Evolutionary conservation across 2,797 vertebrate species (phyloP), one percentile per base, ranked within the genome.

Genomic region (Hemibagrus guttatus): DNA sequence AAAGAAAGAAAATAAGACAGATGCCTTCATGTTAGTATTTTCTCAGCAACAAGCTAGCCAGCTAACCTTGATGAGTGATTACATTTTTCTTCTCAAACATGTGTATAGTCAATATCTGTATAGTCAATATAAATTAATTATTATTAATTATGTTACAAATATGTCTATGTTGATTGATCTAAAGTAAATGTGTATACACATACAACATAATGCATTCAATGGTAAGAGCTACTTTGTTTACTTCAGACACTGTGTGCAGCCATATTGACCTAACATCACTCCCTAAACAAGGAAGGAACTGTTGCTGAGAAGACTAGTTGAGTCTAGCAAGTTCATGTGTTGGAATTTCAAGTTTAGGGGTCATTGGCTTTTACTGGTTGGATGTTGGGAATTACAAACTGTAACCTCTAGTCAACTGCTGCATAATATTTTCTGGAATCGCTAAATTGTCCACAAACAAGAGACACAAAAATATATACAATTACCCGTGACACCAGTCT

Each of bases 401-500:
- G 26, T 8, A n/a, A 17, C 46, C 6, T 76, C 14, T 1, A 28
- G 49, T 13, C 17, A 78, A 35, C 3, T 0, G 9, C 4, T 13
- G 52, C 8, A 35, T 35, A 23, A 56, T 12, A 54, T 54, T 78
- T 7, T 52, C 72, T n/a, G 46, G 4, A 13, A 46, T 74, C 6
- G 12, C 14, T 54, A 7, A 52, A 52, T 28, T 13, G 54, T 23
- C 9, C 4, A 58, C 19, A 13, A 4, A 78, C 19, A 58, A 13
- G 19, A 58, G 17, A 35, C 11, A 21, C 16, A 56, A 75, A 49
- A 75, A 80, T 3, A 81, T 39, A 56, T 39, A 28, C 2, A 54
- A 26, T 92, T 72, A 99, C 98, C 98, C 93, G 98, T 99, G 59
- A 99, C 97, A 88, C 98, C 98, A 54, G 98, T 99, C 95, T 99